Base-by-base conservation (phyloP, 2,113 vertebrate species). In the Thermophis baileyi region DNA sequence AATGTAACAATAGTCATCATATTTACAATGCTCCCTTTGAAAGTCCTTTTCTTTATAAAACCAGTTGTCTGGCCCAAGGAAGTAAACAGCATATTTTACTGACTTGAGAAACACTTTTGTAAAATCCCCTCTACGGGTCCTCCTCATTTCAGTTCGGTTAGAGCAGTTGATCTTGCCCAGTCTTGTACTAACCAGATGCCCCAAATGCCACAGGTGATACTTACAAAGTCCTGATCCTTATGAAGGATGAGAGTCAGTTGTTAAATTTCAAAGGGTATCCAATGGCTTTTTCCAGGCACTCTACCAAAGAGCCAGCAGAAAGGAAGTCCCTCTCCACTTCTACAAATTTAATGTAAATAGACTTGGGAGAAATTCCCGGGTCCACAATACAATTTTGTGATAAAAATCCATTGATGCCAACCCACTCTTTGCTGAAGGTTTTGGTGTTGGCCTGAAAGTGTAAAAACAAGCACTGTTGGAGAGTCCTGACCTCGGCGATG, bases 291-390 rank as follows among this genome's bases (percentile, higher is more conserved):
- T 99, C 99, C 96, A 99, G 98, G 98, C 99, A 99, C 98, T 99
- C 99, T 95, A 99, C 98, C 98, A 99, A 97, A 92, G 99, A 99
- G 96, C 99, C 99, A 0, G 99, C 99, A 0, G 99, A 99, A 93
- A 99, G 99, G 98, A 99, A 99, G 98, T 99, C 99, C 98, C 99
- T 98, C 97, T 99, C 99, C 95, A 99, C 99, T 97, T 99, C 99
- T 53, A 99, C 99, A 96, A 99, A 99, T 97, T 99, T 99, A 60
- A 99, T 98, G 96, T 99, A 99, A 97, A 99, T 98, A 91, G 98
- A 97, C 88, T 96, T 98, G 6, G 98, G 96, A 0, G 97, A 97
- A 35, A 98, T 96, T 0, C 97, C 98, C 0, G 97, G 98, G 57
- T 97, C 98, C 0, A 97, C 95, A 57, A 98, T 94, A 94, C 98